Evolutionary conservation across 2,113 vertebrate species (phyloP).

Genomic region (Bos indicus): DNA sequence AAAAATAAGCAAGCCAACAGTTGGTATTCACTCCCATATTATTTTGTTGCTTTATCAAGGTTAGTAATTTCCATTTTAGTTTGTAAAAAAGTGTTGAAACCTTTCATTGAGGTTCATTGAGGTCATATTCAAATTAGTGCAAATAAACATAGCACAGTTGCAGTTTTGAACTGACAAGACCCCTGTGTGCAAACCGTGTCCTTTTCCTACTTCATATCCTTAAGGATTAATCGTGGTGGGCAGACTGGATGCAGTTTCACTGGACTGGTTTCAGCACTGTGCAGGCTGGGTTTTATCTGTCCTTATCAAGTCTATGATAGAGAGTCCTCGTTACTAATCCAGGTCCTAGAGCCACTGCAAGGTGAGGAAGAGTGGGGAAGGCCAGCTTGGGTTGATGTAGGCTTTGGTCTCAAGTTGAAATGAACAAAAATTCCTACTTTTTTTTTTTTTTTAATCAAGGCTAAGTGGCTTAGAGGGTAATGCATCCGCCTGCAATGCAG

Average conservation of each 20-base stretch:
- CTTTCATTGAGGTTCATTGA: neutral
- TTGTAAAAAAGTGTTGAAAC: neutral
- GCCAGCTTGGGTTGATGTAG: neutral
- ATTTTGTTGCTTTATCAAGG: neutral
- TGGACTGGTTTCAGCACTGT: fast-evolving
- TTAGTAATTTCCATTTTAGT: neutral
- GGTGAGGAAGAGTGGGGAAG: neutral
- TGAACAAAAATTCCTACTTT: neutral
- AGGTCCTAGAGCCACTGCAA: fast-evolving
- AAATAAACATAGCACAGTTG: neutral
- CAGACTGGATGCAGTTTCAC: fast-evolving
- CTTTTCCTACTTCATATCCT: fast-evolving
- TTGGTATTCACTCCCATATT: neutral
- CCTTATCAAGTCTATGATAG: fast-evolving
- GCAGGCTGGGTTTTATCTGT: fast-evolving
- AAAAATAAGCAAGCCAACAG: neutral
- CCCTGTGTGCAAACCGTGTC: neutral
- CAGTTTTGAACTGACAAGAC: neutral
- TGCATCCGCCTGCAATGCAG: fast-evolving
- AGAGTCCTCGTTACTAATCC: fast-evolving
- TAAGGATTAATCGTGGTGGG: too few relatives aligned
- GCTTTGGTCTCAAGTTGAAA: neutral
- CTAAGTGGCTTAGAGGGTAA: neutral
- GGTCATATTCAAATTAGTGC: too few relatives aligned
- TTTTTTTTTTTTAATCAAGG: neutral